Evolutionary conservation across 1,140 invertebrate species (phyloP).

Genomic region (Cyrtorhinus lividipennis): DNA sequence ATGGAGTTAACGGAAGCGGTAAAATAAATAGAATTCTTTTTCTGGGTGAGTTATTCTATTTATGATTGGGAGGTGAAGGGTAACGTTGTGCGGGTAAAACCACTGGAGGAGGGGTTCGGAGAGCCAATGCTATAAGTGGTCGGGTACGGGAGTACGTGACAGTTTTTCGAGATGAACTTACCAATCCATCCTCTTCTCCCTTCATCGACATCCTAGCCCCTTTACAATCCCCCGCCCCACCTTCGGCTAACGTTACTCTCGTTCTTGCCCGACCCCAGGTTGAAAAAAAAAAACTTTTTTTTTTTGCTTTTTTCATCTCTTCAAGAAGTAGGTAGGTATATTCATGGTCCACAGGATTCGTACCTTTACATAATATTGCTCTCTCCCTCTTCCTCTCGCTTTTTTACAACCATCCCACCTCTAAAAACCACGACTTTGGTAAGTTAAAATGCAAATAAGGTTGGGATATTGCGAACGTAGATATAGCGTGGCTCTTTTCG

Average conservation of each 20-base stretch:
- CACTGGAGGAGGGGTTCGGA: not conserved
- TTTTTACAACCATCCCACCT: not conserved
- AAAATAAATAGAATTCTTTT: not conserved
- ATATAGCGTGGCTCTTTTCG: not conserved
- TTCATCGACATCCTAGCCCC: not conserved
- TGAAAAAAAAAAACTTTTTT: constrained; percentile 3
- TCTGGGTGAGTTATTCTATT: not conserved
- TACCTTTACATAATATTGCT: not conserved
- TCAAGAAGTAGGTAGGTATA: not conserved
- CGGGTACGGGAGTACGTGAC: not conserved
- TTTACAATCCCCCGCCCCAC: not conserved
- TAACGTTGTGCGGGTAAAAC: no score
- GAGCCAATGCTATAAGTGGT: not conserved
- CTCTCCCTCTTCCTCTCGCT: not conserved
- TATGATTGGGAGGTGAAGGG: not conserved
- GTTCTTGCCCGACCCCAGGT: not conserved
- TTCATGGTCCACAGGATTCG: not conserved
- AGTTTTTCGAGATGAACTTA: not conserved
- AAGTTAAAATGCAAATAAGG: constrained; percentile 4
- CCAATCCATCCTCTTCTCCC: not conserved
- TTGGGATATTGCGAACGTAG: not conserved
- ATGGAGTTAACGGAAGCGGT: not conserved
- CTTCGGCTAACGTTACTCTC: not conserved
- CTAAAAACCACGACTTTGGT: not conserved
- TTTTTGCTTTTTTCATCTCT: not conserved